Evolutionary conservation across 2,797 vertebrate species (phyloP), one percentile per base, ranked within the genome.

Genomic region (Pteronotus mesoamericanus): DNA sequence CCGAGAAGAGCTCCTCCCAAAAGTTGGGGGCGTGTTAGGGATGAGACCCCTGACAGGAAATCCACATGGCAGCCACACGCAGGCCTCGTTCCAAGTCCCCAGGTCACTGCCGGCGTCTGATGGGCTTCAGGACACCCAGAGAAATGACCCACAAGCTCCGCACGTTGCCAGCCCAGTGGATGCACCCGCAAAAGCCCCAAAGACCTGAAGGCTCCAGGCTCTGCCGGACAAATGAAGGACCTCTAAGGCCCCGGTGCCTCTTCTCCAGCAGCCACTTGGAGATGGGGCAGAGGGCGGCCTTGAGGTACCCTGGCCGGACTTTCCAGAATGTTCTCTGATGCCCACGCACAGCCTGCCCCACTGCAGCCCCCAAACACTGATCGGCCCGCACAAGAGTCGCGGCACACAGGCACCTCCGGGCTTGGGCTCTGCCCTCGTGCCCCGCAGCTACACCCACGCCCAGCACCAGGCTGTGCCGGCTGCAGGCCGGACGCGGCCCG

Each of bases 171-270:
- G 98, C 98, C 98, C 98, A 97, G 98, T 97, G 97, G 97, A 98
- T 98, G 97, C 98, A 97, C 98, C 98, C 97, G 97, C 98, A 98
- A 98, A 97, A 97, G 98, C 98, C 98, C 98, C 98, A 98, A 9
- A 98, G 98, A 98, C 98, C 95, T 78, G 97, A 98, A 98, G 98
- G 96, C 97, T 97, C 42, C 68, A 97, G 96, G 97, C 97, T 98
- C 90, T 96, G 98, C 99, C 98, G 99, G 98, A 97, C 98, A 99
- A 99, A 99, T 97, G 99, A 39, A 98, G 97, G 78, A 96, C 98
- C 98, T 29, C 98, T 98, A 97, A 98, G 98, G 98, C 87, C 88
- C 96, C 96, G 96, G 97, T 97, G 96, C 96, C 97, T 84, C 0
- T 96, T 96, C 94, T 93, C 37, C 24, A 21, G 97, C 96, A 97